Percentiles rank a stretch among this genome's conserved stretches.
Conservation (phyloP, 2,888 invertebrate species). For the Ormia ochracea region DNA sequence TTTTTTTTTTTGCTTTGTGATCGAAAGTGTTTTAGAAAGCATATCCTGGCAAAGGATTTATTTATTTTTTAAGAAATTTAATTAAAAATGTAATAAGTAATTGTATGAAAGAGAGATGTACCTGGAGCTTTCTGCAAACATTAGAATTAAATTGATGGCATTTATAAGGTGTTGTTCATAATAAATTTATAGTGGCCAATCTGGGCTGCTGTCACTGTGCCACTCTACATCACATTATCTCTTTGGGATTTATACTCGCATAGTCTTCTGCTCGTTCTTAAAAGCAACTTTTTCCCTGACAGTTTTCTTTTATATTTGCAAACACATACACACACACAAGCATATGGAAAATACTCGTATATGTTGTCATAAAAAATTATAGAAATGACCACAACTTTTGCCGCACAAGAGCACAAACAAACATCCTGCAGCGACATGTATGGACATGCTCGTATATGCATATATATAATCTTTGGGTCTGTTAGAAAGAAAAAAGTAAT, state of each 20-base stretch:
- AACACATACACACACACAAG: neutral
- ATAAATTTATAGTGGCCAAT: constrained; percentile 63
- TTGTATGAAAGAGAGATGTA: too few relatives aligned
- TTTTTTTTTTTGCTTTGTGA: too few relatives aligned
- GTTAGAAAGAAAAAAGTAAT: neutral
- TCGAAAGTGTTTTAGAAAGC: too few relatives aligned
- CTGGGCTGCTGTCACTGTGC: constrained; percentile 73
- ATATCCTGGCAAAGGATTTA: too few relatives aligned
- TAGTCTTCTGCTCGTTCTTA: constrained; percentile 59
- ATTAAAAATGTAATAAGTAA: too few relatives aligned
- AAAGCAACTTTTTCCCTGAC: constrained; percentile 9
- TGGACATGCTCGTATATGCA: too few relatives aligned
- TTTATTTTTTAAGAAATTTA: too few relatives aligned
- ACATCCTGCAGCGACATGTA: neutral
- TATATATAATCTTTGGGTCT: neutral
- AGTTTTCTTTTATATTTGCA: neutral
- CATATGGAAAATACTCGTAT: constrained; percentile 9
- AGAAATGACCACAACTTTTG: constrained; percentile 26
- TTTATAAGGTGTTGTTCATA: neutral
- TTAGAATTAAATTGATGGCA: neutral
- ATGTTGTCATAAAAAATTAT: constrained; percentile 13
- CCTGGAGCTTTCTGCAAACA: too few relatives aligned
- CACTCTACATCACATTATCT: constrained; percentile 75
- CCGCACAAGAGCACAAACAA: neutral
- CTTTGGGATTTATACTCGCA: constrained; percentile 74